phyloP scores from a whole-genome alignment of 37 sponge, comb jelly and placozoan species.

The Oopsacas minuta region DNA sequence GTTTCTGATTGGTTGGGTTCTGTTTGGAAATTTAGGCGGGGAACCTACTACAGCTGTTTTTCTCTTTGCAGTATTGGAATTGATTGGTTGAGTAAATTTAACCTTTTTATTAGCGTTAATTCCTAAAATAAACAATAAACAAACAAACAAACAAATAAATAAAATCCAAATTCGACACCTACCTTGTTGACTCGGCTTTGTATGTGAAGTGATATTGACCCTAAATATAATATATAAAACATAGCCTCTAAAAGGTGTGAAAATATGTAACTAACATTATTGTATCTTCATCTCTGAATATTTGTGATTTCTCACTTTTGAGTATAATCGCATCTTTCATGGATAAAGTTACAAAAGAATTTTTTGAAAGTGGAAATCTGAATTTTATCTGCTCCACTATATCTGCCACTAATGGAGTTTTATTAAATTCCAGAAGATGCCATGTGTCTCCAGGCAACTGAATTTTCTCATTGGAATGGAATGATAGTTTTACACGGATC shows the following conservation, averaged over 20 bases:
- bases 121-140: neutral
- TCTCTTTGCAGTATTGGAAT: neutral
- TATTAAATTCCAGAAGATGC: neutral
- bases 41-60: neutral
- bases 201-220: neutral
- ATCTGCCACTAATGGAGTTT: neutral
- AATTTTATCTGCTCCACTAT: constrained; percentile 7
- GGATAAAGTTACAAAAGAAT: neutral
- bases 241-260: neutral
- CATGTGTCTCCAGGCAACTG: constrained; percentile 10
- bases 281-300: neutral
- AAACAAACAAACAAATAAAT: neutral
- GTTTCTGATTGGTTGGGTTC: neutral
- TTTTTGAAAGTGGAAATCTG: neutral
- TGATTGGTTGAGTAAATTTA: neutral
- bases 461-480: neutral
- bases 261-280: neutral
- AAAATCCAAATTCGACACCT: neutral
- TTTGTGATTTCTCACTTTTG: neutral
- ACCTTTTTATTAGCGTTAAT: neutral
- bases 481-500: neutral
- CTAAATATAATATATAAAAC: neutral
- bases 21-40: neutral
- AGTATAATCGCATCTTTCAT: neutral
- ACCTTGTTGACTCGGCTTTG: neutral